Evolutionary conservation across 37 sponge, comb jelly and placozoan species (phyloP).

Genomic region (Agelas oroides): DNA sequence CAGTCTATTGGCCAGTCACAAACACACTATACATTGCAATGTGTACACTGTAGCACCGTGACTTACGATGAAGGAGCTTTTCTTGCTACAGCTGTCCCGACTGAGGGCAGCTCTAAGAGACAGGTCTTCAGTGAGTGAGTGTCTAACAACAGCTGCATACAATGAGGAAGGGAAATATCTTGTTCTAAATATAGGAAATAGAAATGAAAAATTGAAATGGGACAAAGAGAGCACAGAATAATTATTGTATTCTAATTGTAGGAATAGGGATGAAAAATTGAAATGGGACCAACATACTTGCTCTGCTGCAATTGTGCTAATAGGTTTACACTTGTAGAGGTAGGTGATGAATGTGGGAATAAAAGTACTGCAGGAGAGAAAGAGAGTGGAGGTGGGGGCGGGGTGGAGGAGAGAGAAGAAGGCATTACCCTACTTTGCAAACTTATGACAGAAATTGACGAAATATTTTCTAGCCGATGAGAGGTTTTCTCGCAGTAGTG

Average conservation of each 20-base stretch:
- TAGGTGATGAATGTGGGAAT: slow-evolving; percentile 85
- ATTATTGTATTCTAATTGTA: neutral
- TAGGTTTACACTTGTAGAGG: slow-evolving; percentile 97
- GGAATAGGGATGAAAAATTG: neutral
- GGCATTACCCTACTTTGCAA: slow-evolving; percentile 92
- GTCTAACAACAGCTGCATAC: slow-evolving; percentile 87
- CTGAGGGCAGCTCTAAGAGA: slow-evolving; percentile 88
- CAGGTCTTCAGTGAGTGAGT: slow-evolving; percentile 92
- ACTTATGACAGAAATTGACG: slow-evolving; percentile 97
- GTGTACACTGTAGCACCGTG: too few relatives aligned
- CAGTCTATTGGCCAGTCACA: too few relatives aligned
- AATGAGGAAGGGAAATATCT: neutral
- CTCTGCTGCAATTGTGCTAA: slow-evolving; percentile 96
- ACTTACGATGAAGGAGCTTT: slow-evolving; percentile 92
- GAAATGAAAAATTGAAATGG: neutral
- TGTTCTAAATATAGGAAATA: neutral
- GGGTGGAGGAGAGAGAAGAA: slow-evolving; percentile 5
- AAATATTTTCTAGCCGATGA: slow-evolving; percentile 94
- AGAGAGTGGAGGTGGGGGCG: too few relatives aligned
- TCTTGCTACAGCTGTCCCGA: slow-evolving; percentile 77
- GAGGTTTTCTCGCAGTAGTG: slow-evolving; percentile 90
- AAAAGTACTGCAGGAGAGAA: slow-evolving; percentile 66
- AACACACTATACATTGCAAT: too few relatives aligned
- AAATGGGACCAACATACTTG: slow-evolving; percentile 76
- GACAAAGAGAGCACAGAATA: neutral